Evolutionary conservation across 2,888 invertebrate genomes (phyloP), one percentile per base, ranked within the genome.

Genomic region (Anagyrus pseudococci): DNA sequence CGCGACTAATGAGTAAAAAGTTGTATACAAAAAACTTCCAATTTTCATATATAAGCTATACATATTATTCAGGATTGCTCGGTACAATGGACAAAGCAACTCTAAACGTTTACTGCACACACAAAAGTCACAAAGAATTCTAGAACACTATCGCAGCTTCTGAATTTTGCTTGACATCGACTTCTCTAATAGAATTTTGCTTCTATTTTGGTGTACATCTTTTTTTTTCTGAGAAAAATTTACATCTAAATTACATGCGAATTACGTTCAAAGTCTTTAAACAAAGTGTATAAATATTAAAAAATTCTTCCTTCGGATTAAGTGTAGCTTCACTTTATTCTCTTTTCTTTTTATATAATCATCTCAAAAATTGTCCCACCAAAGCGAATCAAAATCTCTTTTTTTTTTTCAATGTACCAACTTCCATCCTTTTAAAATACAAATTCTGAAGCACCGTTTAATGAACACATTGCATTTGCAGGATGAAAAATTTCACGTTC

Each of bases 401-500:
- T 13, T 23, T 53, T 17, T 15, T 43, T 26, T 56, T 46, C 10
- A 26, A 46, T 29, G 22, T 41, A 25, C 23, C 33, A 33, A 57
- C 26, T 56, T 56, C 58, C 41, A 49, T 61, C 17, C 10, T 40
- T 55, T 55, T 54, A 46, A 58, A 58, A 46, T 58, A 63, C 46
- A 53, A 58, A 50, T 50, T 58, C 44, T 46, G 40, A 63, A 58
- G 63, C 63, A 63, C 58, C 63, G 33, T 58, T 8, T 17, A 54
- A 44, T 63, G 58, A 63, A 63, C 55, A 58, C 58, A 63, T 63
- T 44, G 37, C 54, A n/a, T n/a, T n/a, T n/a, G n/a, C n/a, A n/a
- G n/a, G n/a, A n/a, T n/a, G n/a, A n/a, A n/a, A n/a, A n/a, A n/a
- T n/a, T n/a, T n/a, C n/a, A n/a, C n/a, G n/a, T n/a, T n/a, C n/a